Evolutionary conservation across 1,140 invertebrate species (phyloP).

Genomic region (Hycleus phaleratus): DNA sequence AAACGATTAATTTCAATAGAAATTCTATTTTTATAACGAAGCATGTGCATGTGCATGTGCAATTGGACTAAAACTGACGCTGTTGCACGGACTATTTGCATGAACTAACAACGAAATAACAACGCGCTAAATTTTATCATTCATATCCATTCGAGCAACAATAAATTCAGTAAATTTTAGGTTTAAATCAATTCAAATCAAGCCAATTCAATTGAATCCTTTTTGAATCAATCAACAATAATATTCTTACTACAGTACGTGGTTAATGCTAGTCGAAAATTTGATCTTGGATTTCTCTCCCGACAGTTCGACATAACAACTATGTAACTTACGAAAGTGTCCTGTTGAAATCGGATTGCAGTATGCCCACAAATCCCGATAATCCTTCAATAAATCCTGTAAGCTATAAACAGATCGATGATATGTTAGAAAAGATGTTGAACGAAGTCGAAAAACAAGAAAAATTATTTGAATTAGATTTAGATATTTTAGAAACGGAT

Average conservation of each 20-base stretch:
- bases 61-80: too few relatives aligned
- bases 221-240: slow-evolving; percentile 12
- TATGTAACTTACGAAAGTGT: slow-evolving; percentile 35
- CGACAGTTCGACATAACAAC: background rate
- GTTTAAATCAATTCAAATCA: background rate
- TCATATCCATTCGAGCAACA: slow-evolving; percentile 9
- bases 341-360: slow-evolving; percentile 27
- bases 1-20: too few relatives aligned
- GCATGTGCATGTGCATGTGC: too few relatives aligned
- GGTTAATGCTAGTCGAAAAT: slow-evolving; percentile 27
- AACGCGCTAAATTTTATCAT: slow-evolving; percentile 4
- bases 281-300: background rate
- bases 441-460: slow-evolving; percentile 36
- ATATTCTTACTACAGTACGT: slow-evolving; percentile 39
- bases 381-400: slow-evolving; percentile 20
- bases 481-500: slow-evolving; percentile 27
- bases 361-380: slow-evolving; percentile 9
- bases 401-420: slow-evolving; percentile 37
- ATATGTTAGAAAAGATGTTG: slow-evolving; percentile 37
- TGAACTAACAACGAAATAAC: too few relatives aligned
- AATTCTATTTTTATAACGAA: too few relatives aligned
- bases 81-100: too few relatives aligned
- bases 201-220: slow-evolving; percentile 1
- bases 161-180: background rate
- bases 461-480: slow-evolving; percentile 29